phyloP scores from a whole-genome alignment of 2,113 vertebrate species.

The Apodemus speciosus region DNA sequence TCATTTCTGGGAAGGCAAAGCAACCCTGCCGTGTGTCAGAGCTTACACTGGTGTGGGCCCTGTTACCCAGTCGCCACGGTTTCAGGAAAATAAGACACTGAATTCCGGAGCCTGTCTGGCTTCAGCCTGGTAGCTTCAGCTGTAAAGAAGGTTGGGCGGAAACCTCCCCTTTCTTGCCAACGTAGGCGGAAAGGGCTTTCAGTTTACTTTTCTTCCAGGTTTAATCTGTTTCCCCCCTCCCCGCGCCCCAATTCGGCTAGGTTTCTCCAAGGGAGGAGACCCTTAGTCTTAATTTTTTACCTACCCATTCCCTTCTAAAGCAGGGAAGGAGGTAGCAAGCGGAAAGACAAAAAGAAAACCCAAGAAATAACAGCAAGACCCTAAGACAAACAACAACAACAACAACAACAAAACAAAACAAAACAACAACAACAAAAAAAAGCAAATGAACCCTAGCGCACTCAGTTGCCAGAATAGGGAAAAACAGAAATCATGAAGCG shows the following conservation, averaged over 20 bases:
- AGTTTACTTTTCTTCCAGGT: slow-evolving; percentile 58
- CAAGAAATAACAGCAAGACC: neutral
- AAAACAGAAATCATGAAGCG: neutral
- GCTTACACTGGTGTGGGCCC: neutral
- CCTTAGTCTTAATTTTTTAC: neutral
- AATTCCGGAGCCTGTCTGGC: slow-evolving; percentile 16
- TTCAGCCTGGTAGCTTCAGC: slow-evolving; percentile 25
- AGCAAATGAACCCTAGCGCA: neutral
- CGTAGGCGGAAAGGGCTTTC: slow-evolving; percentile 71
- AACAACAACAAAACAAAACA: neutral
- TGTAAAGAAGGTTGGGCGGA: slow-evolving; percentile 29
- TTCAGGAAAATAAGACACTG: slow-evolving; percentile 53
- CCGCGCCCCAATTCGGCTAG: neutral
- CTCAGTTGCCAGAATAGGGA: neutral
- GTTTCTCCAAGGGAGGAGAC: neutral
- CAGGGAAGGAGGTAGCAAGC: neutral
- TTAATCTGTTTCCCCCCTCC: neutral
- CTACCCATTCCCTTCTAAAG: neutral
- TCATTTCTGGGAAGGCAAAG: neutral
- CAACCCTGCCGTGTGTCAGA: neutral
- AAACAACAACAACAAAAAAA: neutral
- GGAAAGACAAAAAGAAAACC: neutral
- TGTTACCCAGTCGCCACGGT: neutral
- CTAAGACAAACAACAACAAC: neutral
- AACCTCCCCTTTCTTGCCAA: slow-evolving; percentile 58